Base-by-base conservation (phyloP, 30 jellyfish, hydroid and myxozoan genomes). In the Hydra vulgaris region DNA sequence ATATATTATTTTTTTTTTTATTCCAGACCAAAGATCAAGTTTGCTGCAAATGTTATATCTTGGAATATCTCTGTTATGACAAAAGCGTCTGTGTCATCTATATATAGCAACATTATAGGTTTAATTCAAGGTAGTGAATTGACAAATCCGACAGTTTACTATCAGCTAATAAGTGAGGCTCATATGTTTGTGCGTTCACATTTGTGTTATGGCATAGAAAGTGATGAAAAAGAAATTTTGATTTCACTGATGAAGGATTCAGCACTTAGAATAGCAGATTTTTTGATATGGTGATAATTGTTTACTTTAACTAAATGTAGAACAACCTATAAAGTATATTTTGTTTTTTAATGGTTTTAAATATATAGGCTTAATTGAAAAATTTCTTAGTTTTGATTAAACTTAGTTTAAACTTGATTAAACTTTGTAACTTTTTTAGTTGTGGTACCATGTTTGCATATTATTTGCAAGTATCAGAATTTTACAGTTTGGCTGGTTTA, bases 121-220 rank as follows among this genome's bases (percentile, higher is more conserved):
- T 78, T 92, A 22, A 92, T 92, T 68, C 86, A 92, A 26, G 98
- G 96, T 17, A 88, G 92, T 23, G 96, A 92, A 77, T 92, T 92
- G 68, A 87, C 95, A 18, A 92, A 86, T 72, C 98, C 98, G 24
- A 27, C 77, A 27, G 94, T 92, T 22, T 92, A 87, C 69, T 84
- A 83, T 81, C 98, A 85, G 54, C 86, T 92, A 18, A 74, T 86
- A 23, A 70, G 95, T 20, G 98, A 92, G 73, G 92, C 96, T 15
- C 95, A 85, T 54, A 15, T 92, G 73, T 66, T 87, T 19, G 67
- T 84, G 54, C 86, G 95, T 20, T 77, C 88, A 1, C 93, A 81
- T 26, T 74, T 85, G 83, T 54, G 83, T 0, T 76, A 85, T 24
- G 85, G 72, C 21, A 71, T 85, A 7, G 26, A 82, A 17, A 81